Evolutionary conservation across 2,888 invertebrate genomes (phyloP).

Genomic region (Drosophila pullipes): DNA sequence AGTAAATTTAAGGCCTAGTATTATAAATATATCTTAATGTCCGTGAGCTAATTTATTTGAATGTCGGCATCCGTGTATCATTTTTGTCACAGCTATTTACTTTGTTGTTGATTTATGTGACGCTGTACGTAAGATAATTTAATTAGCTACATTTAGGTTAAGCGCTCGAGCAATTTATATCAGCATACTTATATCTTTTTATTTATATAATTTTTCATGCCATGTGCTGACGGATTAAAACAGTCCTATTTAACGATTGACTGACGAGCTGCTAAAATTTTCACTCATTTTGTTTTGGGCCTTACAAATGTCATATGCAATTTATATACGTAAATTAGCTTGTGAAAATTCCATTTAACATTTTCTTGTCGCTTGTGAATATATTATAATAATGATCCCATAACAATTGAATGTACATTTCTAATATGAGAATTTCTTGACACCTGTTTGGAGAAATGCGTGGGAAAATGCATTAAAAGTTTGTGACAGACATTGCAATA

Average conservation of each 20-base stretch:
- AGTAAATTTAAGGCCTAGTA: background rate
- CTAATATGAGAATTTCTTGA: slow-evolving; percentile 21
- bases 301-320: background rate
- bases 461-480: slow-evolving; percentile 44
- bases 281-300: background rate
- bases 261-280: slow-evolving; percentile 27
- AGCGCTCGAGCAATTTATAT: slow-evolving; percentile 29
- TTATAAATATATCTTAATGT: slow-evolving; percentile 24
- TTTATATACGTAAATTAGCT: slow-evolving; percentile 11
- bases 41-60: slow-evolving; percentile 56
- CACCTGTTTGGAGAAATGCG: slow-evolving; percentile 27
- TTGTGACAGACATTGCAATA: slow-evolving; percentile 42
- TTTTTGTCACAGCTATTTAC: slow-evolving; percentile 26
- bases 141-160: slow-evolving; percentile 53
- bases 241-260: slow-evolving; percentile 35
- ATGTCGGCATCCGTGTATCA: slow-evolving; percentile 19
- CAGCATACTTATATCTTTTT: background rate
- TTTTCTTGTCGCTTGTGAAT: slow-evolving; percentile 19
- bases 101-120: slow-evolving; percentile 48
- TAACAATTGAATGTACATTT: slow-evolving; percentile 28
- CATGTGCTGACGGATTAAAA: slow-evolving; percentile 46
- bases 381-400: slow-evolving; percentile 11
- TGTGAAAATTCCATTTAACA: slow-evolving; percentile 12
- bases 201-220: slow-evolving; percentile 37
- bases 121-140: slow-evolving; percentile 27